These are phyloP conservation scores for Cataglyphis altisquamis DNA, from an alignment of 2,888 invertebrate genomes.

Conservation along the genomic window DNA sequence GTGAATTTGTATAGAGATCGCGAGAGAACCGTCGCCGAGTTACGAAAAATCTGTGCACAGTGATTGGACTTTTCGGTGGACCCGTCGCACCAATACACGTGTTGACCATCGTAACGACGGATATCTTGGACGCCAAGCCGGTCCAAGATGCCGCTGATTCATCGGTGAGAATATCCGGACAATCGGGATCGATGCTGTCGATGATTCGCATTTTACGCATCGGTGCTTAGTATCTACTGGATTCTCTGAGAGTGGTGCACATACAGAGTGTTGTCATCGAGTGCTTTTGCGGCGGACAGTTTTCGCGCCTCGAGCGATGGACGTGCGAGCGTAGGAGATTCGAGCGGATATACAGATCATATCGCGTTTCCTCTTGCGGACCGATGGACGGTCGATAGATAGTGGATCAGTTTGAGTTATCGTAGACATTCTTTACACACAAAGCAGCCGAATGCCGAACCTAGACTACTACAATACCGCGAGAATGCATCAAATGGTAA, in stretches of 20 bases:
- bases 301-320: conserved; percentile 35
- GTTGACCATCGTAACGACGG: not conserved
- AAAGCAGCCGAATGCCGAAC: conserved; percentile 83
- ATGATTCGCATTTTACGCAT: conserved; percentile 23
- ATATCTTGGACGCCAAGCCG: not conserved
- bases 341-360: conserved; percentile 25
- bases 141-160: not conserved
- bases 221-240: conserved; percentile 37
- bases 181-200: not conserved
- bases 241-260: conserved; percentile 46
- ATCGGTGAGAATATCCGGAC: not conserved
- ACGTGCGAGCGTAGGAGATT: conserved; percentile 46
- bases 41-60: conserved; percentile 47
- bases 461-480: conserved; percentile 85
- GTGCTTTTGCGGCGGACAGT: conserved; percentile 59
- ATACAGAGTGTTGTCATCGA: conserved; percentile 51
- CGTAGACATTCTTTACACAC: conserved; percentile 40
- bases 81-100: not conserved
- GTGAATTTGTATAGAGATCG: conserved; percentile 47
- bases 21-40: conserved; percentile 38
- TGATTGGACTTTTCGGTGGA: conserved; percentile 26
- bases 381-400: conserved; percentile 37
- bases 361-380: not conserved
- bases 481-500: conserved; percentile 86
- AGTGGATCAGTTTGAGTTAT: conserved; percentile 39